Evolutionary conservation across 2,797 vertebrate genomes (phyloP), one percentile per base, ranked within the genome.

Genomic region (Helostoma temminkii): DNA sequence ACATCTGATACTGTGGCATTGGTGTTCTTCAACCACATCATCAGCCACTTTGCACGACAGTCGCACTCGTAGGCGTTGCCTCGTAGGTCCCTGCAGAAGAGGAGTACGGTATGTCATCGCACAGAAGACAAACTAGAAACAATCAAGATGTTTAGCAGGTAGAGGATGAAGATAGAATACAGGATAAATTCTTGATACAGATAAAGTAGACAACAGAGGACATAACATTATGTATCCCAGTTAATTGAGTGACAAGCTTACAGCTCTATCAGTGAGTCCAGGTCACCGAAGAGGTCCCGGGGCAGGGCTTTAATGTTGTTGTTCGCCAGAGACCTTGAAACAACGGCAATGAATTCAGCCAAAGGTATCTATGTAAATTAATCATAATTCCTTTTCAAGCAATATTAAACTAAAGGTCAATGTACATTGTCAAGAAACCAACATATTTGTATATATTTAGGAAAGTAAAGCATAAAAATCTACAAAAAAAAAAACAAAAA

Each of bases 261-360:
- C 98, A 99, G 91, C 87, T 99, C 97, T 88, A 98, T 98, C 73
- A 99, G 90, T 68, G 97, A 99, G 82, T 99, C 97, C 91, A 99
- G 91, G 89, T 98, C 96, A n/a, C 85, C 91, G 88, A 99, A 98
- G 89, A 98, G 89, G 30, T 99, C 96, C 83, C 96, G 95, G 41
- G 97, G 97, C 85, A 99, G 93, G 71, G 94, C 90, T 93, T 94
- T 96, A 66, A 99, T 96, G 66, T 97, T 95, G 93, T 98, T 99
- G 92, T 99, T 98, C 64, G 98, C 97, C 93, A 99, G 92, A 89
- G 98, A 99, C 86, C 98, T 99, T 12, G 1, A 59, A 64, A 75
- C 30, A 84, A 53, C 25, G 67, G 12, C 26, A 61, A 43, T 14
- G 1, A 19, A 71, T 10, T 56, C 30, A 53, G 16, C 5, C 45